phyloP scores from a whole-genome alignment of 2,113 vertebrate genomes.

The Psettodes erumei region DNA sequence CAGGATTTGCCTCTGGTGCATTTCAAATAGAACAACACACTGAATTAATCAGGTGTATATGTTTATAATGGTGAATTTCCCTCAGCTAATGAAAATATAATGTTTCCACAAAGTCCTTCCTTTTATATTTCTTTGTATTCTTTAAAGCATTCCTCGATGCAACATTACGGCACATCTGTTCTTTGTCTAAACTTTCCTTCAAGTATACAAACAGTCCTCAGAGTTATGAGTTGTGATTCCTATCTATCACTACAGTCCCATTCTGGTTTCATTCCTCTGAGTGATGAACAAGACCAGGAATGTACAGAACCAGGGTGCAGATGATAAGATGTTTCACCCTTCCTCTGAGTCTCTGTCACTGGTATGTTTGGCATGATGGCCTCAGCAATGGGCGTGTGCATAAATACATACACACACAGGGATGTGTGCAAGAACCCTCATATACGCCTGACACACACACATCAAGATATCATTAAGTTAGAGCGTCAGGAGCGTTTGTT shows the following conservation, averaged over 20 bases:
- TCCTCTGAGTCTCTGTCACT: conserved; percentile 14
- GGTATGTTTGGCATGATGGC: conserved; percentile 45
- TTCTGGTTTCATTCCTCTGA: conserved; percentile 4
- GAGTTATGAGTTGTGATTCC: neutral
- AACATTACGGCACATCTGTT: neutral
- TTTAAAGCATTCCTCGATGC: neutral
- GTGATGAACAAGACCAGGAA: conserved; percentile 33
- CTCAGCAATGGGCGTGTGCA: neutral
- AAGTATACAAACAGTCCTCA: neutral
- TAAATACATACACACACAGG: neutral
- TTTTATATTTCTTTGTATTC: neutral
- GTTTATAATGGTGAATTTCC: neutral
- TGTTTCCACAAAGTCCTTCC: too few species aligned
- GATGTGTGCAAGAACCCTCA: neutral
- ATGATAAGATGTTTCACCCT: conserved; percentile 19
- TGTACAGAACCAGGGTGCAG: conserved; percentile 10
- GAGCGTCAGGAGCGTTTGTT: neutral
- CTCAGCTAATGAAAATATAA: neutral
- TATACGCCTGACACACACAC: neutral
- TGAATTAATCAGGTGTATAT: neutral
- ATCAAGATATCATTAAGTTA: neutral
- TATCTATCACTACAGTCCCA: conserved; percentile 9
- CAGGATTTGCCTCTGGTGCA: neutral
- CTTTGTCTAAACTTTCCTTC: neutral
- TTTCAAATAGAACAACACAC: neutral